Evolutionary conservation across 2,888 invertebrate genomes (phyloP).

Genomic region (Parnassius mnemosyne): DNA sequence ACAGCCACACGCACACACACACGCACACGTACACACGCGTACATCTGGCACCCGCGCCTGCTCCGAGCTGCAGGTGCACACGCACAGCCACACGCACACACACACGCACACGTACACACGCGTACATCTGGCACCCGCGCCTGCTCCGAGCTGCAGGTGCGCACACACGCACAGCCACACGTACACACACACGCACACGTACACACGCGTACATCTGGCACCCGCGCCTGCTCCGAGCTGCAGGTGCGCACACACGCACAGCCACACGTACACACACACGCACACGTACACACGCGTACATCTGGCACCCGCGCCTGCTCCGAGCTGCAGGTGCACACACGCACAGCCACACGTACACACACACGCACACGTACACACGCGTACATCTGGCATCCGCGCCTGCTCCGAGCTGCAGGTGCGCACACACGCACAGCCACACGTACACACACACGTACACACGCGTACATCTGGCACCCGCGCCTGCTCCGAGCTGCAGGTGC

Average conservation of each 20-base stretch:
- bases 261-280: background rate
- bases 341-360: background rate
- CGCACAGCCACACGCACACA: background rate
- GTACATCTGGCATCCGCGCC: background rate
- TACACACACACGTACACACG: too few relatives aligned
- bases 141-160: background rate
- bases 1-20: background rate
- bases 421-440: background rate
- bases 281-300: background rate
- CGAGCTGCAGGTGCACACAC: slow-evolving; percentile 11
- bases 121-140: background rate
- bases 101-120: too few relatives aligned
- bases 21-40: too few relatives aligned
- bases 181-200: too few relatives aligned
- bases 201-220: slow-evolving; percentile 86
- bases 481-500: slow-evolving; percentile 29
- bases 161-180: background rate
- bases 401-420: background rate
- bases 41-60: slow-evolving; percentile 27
- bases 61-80: slow-evolving; percentile 17
- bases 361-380: too few relatives aligned
- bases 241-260: slow-evolving; percentile 15
- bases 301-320: slow-evolving; percentile 28
- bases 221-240: slow-evolving; percentile 68
- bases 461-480: slow-evolving; percentile 91